A percentile compares a stretch with the other conserved stretches of the same genome.
These are phyloP conservation scores for Botia almorhae DNA, from an alignment of 2,797 vertebrate species.

Conservation along the genomic window DNA sequence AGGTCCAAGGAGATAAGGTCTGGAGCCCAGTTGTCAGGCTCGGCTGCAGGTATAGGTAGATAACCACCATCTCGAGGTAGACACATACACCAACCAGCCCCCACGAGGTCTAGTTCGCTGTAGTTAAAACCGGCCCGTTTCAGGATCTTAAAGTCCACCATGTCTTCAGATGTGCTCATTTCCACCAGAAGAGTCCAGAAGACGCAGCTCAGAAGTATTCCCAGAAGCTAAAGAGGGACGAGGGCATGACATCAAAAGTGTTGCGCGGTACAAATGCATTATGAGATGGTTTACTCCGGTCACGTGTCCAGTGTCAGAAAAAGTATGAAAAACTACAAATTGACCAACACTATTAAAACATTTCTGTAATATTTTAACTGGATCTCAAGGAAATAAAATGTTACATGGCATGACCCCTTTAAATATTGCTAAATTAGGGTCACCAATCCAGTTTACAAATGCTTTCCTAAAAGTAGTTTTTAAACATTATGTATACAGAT, in stretches of 20 bases:
- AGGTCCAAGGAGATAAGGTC: constrained; percentile 69
- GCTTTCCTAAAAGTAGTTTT: too few species aligned
- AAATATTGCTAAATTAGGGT: too few species aligned
- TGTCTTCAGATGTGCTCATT: constrained; percentile 80
- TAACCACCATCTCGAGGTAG: constrained; percentile 87
- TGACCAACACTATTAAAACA: too few species aligned
- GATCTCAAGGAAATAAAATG: too few species aligned
- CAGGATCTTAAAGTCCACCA: constrained; percentile 81
- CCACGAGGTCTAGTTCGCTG: constrained; percentile 80
- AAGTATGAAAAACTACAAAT: too few species aligned
- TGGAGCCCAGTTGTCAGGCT: constrained; percentile 68
- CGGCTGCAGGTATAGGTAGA: constrained; percentile 75
- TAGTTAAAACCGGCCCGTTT: constrained; percentile 72
- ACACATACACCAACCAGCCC: constrained; percentile 89
- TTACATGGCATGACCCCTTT: too few species aligned
- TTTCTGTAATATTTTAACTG: too few species aligned
- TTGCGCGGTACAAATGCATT: not conserved
- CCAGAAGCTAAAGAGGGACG: constrained; percentile 74
- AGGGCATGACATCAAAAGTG: not conserved
- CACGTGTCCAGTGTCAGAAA: not conserved
- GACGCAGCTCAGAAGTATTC: constrained; percentile 83
- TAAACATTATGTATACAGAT: too few species aligned
- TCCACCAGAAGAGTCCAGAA: constrained; percentile 88
- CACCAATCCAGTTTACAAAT: too few species aligned
- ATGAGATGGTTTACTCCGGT: not conserved